These are phyloP conservation scores for Chrysolina haemoptera DNA, from an alignment of 2,888 invertebrate genomes.

Conservation along the genomic window DNA sequence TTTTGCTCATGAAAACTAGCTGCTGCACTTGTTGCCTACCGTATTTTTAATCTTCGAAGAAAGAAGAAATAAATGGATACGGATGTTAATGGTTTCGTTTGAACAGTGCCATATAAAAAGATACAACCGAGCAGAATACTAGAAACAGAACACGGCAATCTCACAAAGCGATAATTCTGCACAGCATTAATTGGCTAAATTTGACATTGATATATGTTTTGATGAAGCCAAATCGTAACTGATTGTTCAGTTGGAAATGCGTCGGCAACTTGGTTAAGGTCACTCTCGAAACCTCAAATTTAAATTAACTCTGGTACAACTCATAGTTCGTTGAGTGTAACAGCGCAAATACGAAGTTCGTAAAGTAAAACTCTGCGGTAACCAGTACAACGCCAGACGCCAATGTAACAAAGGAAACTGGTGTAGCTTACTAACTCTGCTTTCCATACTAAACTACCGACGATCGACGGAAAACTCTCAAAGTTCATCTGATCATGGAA, in stretches of 20 bases:
- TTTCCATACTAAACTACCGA: neutral
- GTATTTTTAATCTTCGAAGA: neutral
- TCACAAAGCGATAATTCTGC: neutral
- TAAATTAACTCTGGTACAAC: neutral
- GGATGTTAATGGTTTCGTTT: neutral
- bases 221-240: conserved; percentile 3
- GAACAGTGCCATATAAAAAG: neutral
- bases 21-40: neutral
- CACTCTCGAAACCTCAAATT: conserved; percentile 11
- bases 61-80: neutral
- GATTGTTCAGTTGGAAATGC: neutral
- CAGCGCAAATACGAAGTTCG: neutral
- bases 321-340: neutral
- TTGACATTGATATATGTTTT: conserved; percentile 7
- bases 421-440: neutral
- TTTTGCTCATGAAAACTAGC: conserved; percentile 1
- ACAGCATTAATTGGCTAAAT: neutral
- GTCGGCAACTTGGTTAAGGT: neutral
- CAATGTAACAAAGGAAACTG: neutral
- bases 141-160: neutral
- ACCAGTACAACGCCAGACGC: neutral
- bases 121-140: neutral
- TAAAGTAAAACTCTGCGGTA: neutral
- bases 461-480: conserved; percentile 42
- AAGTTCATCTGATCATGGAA: conserved; percentile 46